Percentiles rank a stretch among this genome's conserved stretches.
phyloP scores from a whole-genome alignment of 64 coral and sea anemone species.

The Platygyra sinensis region DNA sequence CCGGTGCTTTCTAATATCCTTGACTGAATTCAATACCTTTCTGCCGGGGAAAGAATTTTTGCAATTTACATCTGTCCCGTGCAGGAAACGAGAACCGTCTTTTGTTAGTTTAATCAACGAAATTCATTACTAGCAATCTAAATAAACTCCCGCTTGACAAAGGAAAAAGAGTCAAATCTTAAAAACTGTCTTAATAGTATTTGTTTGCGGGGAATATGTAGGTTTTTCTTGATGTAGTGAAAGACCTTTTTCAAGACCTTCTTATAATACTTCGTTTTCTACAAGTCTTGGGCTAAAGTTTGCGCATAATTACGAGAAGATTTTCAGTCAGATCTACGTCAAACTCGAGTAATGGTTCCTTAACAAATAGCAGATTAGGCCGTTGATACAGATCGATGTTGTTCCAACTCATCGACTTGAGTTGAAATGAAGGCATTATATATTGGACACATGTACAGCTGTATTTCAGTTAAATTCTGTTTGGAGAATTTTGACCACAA shows the following conservation, averaged over 20 bases:
- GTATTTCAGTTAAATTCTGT: too few relatives aligned
- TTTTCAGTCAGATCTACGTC: too few relatives aligned
- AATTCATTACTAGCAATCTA: conserved; percentile 7
- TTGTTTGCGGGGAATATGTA: background rate
- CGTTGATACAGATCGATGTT: too few relatives aligned
- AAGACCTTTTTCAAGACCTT: background rate
- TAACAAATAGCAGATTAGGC: too few relatives aligned
- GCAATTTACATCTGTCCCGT: background rate
- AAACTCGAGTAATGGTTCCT: too few relatives aligned
- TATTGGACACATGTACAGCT: too few relatives aligned
- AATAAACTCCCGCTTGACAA: background rate
- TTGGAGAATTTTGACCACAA: too few relatives aligned
- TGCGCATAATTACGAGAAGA: too few relatives aligned
- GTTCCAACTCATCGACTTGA: too few relatives aligned
- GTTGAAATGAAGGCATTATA: too few relatives aligned
- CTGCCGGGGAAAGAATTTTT: background rate
- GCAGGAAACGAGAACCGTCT: background rate
- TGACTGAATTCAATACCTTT: conserved; percentile 8
- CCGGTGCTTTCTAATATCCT: background rate
- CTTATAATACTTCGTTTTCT: background rate
- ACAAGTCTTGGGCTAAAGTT: background rate
- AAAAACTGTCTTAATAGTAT: background rate
- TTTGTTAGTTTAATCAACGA: conserved; percentile 10
- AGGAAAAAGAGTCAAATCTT: background rate
- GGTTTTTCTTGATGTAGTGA: background rate